Evolutionary conservation across 2,797 vertebrate species (phyloP), one percentile per base, ranked within the genome.

Genomic region (Falco berigora): DNA sequence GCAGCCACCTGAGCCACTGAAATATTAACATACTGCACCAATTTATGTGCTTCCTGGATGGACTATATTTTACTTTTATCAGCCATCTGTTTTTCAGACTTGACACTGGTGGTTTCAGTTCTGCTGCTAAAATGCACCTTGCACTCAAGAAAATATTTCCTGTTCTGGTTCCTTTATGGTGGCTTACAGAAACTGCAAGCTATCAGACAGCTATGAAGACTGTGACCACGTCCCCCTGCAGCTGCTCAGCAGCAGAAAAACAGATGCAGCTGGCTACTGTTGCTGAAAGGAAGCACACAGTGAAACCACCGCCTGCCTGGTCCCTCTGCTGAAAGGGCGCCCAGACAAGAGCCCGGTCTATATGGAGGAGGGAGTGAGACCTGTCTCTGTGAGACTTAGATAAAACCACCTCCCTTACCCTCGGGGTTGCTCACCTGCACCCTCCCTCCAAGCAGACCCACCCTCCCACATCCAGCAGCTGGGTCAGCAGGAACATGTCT

Each of bases 121-220:
- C 76, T 90, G 67, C 76, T 94, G 76, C 63, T 93, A 88, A 92
- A 95, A 86, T 50, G 59, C 71, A 95, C 83, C 80, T 95, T 94
- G 28, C 40, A 6, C 62, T 56, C 59, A 28, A 59, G 64, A 94
- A 92, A 90, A 76, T 74, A 90, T 83, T 97, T 97, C 96, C 97
- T 97, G 85, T 95, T 95, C 84, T 87, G 53, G 72, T 87, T 93
- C 56, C 56, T 94, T 63, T 84, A 93, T 14, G 19, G 83, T 81
- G 86, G 75, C 94, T 97, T 94, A 89, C 89, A 97, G 94, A 95
- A 88, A 56, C 72, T 67, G 77, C 0, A 0, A 86, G 69, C 93
- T 82, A 93, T 83, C 80, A 96, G 88, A 77, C 73, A 61, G 47
- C 0, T 1, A 34, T 75, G 80, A 69, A 96, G 56, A 44, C 42